Conservation (phyloP, 2,113 vertebrate species). For the Corythoichthys intestinalis region DNA sequence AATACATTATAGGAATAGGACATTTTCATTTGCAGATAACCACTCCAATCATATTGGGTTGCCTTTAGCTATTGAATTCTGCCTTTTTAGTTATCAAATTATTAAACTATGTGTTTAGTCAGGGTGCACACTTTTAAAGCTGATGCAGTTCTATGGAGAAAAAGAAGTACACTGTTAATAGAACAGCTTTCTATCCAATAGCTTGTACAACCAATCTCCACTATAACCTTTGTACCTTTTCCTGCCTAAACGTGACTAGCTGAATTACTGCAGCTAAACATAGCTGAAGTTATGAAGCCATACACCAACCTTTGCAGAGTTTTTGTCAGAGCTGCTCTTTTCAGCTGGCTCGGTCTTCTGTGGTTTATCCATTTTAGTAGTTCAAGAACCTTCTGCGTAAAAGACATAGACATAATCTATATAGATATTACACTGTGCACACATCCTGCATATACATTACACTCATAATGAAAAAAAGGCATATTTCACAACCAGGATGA, state of each 20-base stretch:
- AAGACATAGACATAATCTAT: neutral
- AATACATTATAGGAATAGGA: neutral
- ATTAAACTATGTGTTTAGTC: neutral
- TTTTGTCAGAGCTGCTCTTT: slow-evolving; percentile 1
- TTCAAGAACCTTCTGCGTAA: slow-evolving; percentile 34
- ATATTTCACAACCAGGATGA: slow-evolving; percentile 20
- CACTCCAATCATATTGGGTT: neutral
- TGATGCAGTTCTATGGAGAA: neutral
- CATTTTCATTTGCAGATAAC: neutral
- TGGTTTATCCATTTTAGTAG: slow-evolving; percentile 21
- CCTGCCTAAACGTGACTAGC: neutral
- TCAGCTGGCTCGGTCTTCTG: neutral
- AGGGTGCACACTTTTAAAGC: neutral
- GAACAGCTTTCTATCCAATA: neutral
- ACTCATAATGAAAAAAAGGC: neutral
- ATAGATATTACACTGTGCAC: neutral
- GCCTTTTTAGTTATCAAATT: neutral
- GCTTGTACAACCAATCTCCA: neutral
- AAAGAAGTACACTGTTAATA: neutral
- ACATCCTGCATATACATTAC: neutral
- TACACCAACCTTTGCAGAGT: slow-evolving; percentile 46
- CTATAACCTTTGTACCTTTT: neutral
- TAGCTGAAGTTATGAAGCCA: neutral
- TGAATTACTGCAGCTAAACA: neutral
- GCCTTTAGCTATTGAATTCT: neutral